A percentile compares a stretch with the other conserved stretches of the same genome.
Conservation (phyloP, 2,888 invertebrate genomes). For the Sarcophaga carnaria region DNA sequence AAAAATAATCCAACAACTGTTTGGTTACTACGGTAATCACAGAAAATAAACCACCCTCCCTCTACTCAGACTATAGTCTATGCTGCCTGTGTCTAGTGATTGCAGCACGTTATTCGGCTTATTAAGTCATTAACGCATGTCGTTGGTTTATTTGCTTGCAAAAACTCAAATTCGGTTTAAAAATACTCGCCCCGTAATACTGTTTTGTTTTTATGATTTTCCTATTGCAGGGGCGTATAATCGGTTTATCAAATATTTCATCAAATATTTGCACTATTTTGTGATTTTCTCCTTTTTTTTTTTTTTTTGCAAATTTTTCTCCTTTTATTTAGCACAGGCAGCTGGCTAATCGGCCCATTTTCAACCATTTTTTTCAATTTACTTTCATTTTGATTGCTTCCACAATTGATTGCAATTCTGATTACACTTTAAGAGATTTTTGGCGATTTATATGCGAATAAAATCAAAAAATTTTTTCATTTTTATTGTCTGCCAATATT, state of each 20-base stretch:
- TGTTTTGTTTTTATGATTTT: neutral
- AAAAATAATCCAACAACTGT: neutral
- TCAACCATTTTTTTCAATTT: neutral
- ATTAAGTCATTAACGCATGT: neutral
- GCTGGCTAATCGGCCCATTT: neutral
- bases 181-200: neutral
- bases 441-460: slow-evolving; percentile 33
- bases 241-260: slow-evolving; percentile 35
- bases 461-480: slow-evolving; percentile 21
- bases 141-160: neutral
- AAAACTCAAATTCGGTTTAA: neutral
- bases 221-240: slow-evolving; percentile 29
- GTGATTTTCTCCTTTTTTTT: neutral
- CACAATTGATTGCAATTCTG: slow-evolving; percentile 19
- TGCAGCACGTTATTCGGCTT: neutral
- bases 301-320: neutral
- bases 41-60: neutral
- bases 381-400: neutral
- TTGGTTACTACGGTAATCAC: neutral
- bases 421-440: slow-evolving; percentile 31
- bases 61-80: no score
- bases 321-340: neutral
- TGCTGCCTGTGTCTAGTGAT: neutral
- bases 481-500: slow-evolving; percentile 21
- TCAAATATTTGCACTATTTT: slow-evolving; percentile 35